phyloP scores from a whole-genome alignment of 2,113 vertebrate species.

The Octodon degus region DNA sequence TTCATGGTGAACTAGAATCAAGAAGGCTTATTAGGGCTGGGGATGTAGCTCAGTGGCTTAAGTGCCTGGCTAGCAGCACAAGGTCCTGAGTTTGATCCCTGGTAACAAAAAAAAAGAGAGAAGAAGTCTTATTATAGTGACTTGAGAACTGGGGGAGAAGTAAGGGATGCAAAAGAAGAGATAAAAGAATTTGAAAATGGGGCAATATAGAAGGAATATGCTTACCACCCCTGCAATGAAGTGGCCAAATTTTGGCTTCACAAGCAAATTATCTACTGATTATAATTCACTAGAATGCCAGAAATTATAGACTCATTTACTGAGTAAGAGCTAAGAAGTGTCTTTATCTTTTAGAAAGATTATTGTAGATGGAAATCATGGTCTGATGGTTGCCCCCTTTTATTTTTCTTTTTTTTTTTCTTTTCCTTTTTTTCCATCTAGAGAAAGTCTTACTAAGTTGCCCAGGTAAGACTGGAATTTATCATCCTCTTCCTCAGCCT shows the following conservation, averaged over 20 bases:
- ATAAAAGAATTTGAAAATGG: neutral
- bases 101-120: too few relatives aligned
- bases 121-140: neutral
- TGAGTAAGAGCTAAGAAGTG: neutral
- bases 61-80: too few relatives aligned
- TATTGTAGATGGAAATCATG: neutral
- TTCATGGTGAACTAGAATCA: neutral
- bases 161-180: neutral
- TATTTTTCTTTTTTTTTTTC: neutral
- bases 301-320: neutral
- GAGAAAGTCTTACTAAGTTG: neutral
- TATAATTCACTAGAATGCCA: neutral
- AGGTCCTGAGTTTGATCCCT: too few relatives aligned
- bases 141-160: neutral
- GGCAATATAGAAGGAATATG: neutral
- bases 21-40: too few relatives aligned
- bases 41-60: too few relatives aligned
- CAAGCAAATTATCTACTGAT: neutral
- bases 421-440: neutral
- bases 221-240: neutral
- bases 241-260: neutral
- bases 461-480: neutral
- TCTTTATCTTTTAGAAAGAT: conserved; percentile 15
- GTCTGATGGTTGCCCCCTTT: neutral
- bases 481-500: neutral